Base-by-base conservation (phyloP, 2,888 invertebrate genomes). In the Mythimna ferrago region DNA sequence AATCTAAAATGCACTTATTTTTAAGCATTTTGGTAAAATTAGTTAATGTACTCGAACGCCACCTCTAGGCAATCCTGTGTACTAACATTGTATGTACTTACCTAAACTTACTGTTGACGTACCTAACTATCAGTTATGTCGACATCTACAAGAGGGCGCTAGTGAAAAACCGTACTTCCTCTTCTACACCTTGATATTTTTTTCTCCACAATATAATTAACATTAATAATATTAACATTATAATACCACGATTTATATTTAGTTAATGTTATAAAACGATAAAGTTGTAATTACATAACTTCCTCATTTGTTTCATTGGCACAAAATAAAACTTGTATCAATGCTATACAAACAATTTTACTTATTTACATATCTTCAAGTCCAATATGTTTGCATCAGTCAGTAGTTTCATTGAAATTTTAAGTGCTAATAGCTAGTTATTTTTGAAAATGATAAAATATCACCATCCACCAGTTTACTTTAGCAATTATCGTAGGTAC, bases 91-190 rank as follows among this genome's bases (percentile, higher is more conserved):
- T 14, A 71, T n/a, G 58, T 74, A 78, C 71, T 19, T 78, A 76
- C 64, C 73, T 81, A 71, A 69, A 71, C 63, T 61, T 71, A 56
- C 51, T 57, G 53, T 26, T 14, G 21, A 19, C 64, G 53, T 71
- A 80, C 81, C 62, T 72, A 71, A 70, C 62, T 63, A 38, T 48
- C 5, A 76, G 70, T 84, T 72, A 21, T 5, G 26, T 1, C 11
- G 2, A 16, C 35, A 5, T 58, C 61, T n/a, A 58, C 69, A 9
- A 84, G 85, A 84, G 76, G 85, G 76, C 83, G 86, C 78, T 80
- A 38, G 66, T 63, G 60, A 44, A 32, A 21, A 26, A 38, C n/a
- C n/a, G 3, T 54, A 61, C 7, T 16, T 11, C 1, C 19, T 19
- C 51, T 0, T 1, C 19, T 16, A 14, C 10, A 6, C 1, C 14